Evolutionary conservation across 2,113 vertebrate genomes (phyloP).

Genomic region (Steatornis caripensis): DNA sequence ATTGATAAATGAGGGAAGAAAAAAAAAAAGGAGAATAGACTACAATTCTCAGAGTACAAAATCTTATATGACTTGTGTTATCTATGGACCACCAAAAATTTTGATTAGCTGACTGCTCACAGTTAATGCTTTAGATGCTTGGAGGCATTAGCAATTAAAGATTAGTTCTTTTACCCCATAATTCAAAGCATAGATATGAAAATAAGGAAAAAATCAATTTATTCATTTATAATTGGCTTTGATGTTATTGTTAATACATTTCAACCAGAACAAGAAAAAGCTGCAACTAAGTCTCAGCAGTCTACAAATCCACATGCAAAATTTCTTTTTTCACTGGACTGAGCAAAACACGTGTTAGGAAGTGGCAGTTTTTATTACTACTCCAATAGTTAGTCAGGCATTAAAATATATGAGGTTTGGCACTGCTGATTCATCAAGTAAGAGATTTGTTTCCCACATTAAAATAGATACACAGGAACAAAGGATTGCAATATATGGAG

Average conservation of each 20-base stretch:
- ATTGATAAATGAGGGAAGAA: no score
- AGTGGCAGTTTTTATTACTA: slow-evolving; percentile 50
- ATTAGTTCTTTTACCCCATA: neutral
- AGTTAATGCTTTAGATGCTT: neutral
- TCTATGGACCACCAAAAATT: neutral
- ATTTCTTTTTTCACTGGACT: neutral
- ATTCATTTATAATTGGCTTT: neutral
- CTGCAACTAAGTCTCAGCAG: neutral
- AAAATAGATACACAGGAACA: slow-evolving; percentile 17
- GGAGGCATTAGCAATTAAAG: neutral
- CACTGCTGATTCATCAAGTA: slow-evolving; percentile 53
- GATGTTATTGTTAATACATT: slow-evolving; percentile 35
- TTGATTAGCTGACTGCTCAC: neutral
- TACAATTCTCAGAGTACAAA: neutral
- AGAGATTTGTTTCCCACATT: slow-evolving; percentile 40
- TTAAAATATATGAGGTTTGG: slow-evolving; percentile 39
- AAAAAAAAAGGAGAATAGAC: neutral
- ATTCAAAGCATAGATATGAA: neutral
- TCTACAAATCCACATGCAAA: slow-evolving; percentile 37
- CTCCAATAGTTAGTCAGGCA: slow-evolving; percentile 6
- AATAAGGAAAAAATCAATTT: neutral
- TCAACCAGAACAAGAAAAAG: neutral
- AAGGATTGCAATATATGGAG: neutral
- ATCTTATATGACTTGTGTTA: neutral
- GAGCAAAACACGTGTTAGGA: slow-evolving; percentile 45